Evolutionary conservation across 2,797 vertebrate species (phyloP).

Genomic region (Tamandua tetradactyla): DNA sequence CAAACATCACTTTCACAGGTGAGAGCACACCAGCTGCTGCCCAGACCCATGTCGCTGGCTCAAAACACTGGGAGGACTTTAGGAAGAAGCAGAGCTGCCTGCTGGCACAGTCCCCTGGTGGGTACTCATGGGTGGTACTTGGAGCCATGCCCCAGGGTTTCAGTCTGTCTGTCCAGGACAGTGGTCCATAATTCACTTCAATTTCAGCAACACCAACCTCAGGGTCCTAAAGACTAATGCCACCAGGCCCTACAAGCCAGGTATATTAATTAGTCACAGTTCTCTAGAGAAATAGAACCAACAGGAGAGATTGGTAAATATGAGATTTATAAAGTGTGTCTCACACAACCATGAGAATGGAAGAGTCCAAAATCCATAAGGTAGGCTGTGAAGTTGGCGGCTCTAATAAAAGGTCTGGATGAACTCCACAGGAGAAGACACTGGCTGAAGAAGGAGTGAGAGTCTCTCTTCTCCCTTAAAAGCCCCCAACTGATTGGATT

Average conservation of each 20-base stretch:
- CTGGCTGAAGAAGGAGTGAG: no score
- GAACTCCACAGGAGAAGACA: no score
- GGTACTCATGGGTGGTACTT: accelerated
- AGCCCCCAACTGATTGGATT: no score
- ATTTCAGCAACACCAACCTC: neutral
- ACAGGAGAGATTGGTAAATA: no score
- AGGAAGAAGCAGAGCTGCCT: neutral
- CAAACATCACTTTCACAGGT: neutral
- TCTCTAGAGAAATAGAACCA: no score
- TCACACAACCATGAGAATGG: no score
- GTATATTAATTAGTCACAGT: no score
- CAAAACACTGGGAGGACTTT: neutral
- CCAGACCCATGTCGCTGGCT: neutral
- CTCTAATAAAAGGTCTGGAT: no score
- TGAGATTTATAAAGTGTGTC: no score
- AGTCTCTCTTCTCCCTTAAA: no score
- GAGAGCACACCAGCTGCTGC: neutral
- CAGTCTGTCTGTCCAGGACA: neutral
- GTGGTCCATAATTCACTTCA: accelerated
- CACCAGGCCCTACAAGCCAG: neutral
- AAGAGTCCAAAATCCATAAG: no score
- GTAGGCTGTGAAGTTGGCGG: no score
- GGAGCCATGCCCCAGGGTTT: neutral
- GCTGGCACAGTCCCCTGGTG: accelerated
- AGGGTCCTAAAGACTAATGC: neutral